Percentiles rank a stretch among this genome's conserved stretches.
These are phyloP conservation scores for Glareola pratincola DNA, from an alignment of 2,113 vertebrate species.

Conservation along the genomic window DNA sequence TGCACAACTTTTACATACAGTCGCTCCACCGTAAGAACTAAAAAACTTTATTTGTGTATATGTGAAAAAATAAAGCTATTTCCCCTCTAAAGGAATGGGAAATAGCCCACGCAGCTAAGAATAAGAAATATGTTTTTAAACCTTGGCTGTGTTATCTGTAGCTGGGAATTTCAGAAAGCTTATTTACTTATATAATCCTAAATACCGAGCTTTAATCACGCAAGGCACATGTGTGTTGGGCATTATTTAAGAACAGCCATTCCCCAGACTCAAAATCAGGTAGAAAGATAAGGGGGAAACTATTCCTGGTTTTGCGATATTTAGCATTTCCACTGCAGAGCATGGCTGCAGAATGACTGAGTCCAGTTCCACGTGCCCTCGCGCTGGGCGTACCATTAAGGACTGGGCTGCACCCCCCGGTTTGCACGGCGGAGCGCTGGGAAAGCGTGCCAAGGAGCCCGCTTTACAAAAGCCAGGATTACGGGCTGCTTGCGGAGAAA, in stretches of 20 bases:
- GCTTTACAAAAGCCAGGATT: background rate
- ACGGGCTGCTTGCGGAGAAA: background rate
- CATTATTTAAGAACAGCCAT: background rate
- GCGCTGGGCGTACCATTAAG: background rate
- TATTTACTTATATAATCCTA: background rate
- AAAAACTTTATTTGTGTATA: background rate
- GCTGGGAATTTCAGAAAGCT: background rate
- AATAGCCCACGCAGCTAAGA: background rate
- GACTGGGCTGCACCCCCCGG: accelerated
- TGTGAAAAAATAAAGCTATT: background rate
- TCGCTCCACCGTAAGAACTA: background rate
- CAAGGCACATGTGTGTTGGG: background rate
- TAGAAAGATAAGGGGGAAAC: background rate
- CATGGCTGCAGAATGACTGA: background rate
- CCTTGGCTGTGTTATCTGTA: background rate
- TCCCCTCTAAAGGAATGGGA: background rate
- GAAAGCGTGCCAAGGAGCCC: background rate
- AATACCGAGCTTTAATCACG: background rate
- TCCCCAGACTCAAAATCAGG: background rate
- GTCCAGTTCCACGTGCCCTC: background rate
- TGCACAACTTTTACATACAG: background rate
- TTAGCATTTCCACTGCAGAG: background rate
- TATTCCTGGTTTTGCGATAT: background rate
- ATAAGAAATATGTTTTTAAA: background rate
- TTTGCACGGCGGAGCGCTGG: background rate